These are phyloP conservation scores for Stenurella melanura DNA, from an alignment of 2,888 invertebrate species.

Conservation along the genomic window DNA sequence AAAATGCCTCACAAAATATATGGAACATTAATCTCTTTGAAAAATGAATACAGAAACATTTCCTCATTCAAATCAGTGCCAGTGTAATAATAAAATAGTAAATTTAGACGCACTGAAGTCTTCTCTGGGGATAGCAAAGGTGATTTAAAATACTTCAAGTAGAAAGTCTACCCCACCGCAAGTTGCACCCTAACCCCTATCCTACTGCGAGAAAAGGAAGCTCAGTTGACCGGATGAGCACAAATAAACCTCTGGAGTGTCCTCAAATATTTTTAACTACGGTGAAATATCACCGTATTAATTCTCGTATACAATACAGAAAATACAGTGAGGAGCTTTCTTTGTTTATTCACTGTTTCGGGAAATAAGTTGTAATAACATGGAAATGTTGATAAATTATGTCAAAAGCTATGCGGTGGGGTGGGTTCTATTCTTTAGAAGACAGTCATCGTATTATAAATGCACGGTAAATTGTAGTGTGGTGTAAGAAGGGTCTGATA, in stretches of 20 bases:
- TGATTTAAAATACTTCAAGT: constrained; percentile 52
- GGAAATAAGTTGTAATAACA: constrained; percentile 66
- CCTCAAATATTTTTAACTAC: constrained; percentile 69
- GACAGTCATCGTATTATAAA: constrained; percentile 9
- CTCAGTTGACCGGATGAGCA: constrained; percentile 69
- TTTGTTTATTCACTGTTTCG: constrained; percentile 65
- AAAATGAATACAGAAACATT: constrained; percentile 15
- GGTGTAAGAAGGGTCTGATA: not conserved
- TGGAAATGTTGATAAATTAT: constrained; percentile 50
- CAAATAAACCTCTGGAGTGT: constrained; percentile 70
- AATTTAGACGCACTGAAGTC: constrained; percentile 39
- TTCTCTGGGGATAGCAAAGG: constrained; percentile 44
- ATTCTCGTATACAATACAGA: constrained; percentile 71
- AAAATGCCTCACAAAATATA: not conserved
- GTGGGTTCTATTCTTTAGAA: constrained; percentile 20
- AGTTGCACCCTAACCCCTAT: constrained; percentile 42
- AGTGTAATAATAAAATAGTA: constrained; percentile 46
- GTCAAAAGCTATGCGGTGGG: constrained; percentile 22
- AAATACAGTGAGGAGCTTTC: constrained; percentile 67
- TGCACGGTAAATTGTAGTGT: not conserved
- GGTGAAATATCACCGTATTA: constrained; percentile 72
- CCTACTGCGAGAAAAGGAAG: constrained; percentile 53
- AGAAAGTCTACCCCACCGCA: constrained; percentile 46
- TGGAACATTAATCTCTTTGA: constrained; percentile 2
- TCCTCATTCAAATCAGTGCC: constrained; percentile 26